Base-by-base conservation (phyloP, 2,888 invertebrate species). In the Ochropacha duplaris region DNA sequence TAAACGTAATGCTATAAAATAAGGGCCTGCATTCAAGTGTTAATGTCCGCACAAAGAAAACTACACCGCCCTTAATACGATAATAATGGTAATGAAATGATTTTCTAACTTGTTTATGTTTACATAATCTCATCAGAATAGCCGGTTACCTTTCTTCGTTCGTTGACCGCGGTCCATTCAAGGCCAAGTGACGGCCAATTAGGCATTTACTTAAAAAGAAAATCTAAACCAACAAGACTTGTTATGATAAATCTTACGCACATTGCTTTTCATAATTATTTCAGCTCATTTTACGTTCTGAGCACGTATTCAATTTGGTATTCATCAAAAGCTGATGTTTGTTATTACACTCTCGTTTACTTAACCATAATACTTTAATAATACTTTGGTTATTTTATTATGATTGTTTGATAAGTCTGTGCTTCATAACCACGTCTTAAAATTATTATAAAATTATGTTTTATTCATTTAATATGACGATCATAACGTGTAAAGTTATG, bases 81-180 rank as follows among this genome's bases (percentile, higher is more conserved):
- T 52, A 52, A 69, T 72, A 67, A 68, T 66, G 61, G 65, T 65
- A 68, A 69, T 68, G 61, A 69, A 64, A 66, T 63, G 54, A 70
- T 73, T 77, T 76, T 73, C 71, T 74, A 76, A 74, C 81, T 73
- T 74, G 73, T 75, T 73, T 74, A 69, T 68, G 74, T 83, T 85
- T 82, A 85, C 78, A 76, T 80, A 83, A 86, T 79, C 74, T 62
- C 65, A 63, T 69, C 68, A 62, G 61, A 63, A 64, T 67, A 68
- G 68, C 57, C 61, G 61, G 61, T 65, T 72, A 76, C 80, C 83
- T 85, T 84, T 83, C 84, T 79, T 81, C 77, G 87, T 78, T 65
- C 82, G 67, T 76, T 83, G 86, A 86, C 85, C 86, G 72, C 62
- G 28, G 63, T 55, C 57, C 66, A 72, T 70, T 75, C 85, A 87